phyloP scores from a whole-genome alignment of 2,888 invertebrate genomes.

The Copidosoma aretas region DNA sequence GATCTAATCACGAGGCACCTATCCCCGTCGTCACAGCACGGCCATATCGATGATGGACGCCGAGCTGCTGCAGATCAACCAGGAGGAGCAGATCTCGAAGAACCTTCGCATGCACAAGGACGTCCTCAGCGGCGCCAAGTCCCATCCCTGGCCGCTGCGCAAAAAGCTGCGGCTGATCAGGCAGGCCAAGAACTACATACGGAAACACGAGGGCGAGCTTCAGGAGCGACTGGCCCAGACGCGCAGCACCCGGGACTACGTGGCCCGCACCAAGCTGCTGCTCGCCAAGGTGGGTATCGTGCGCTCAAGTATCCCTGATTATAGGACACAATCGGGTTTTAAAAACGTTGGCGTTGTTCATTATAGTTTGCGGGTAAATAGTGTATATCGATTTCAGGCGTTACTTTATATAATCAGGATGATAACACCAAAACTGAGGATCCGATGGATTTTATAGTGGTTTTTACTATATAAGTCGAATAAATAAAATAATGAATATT shows the following conservation, averaged over 20 bases:
- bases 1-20: too few relatives aligned
- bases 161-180: constrained; percentile 82
- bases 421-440: too few relatives aligned
- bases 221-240: constrained; percentile 90
- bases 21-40: too few relatives aligned
- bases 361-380: too few relatives aligned
- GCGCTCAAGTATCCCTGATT: too few relatives aligned
- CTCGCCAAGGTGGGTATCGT: constrained; percentile 83
- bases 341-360: too few relatives aligned
- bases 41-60: constrained; percentile 78
- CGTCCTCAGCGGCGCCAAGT: constrained; percentile 83
- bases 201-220: constrained; percentile 87
- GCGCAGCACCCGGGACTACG: constrained; percentile 82
- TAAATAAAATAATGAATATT: too few relatives aligned
- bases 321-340: too few relatives aligned
- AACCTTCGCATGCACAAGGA: constrained; percentile 91
- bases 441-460: too few relatives aligned
- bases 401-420: too few relatives aligned
- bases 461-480: too few relatives aligned
- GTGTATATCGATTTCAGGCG: too few relatives aligned
- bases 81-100: constrained; percentile 86
- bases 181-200: constrained; percentile 85
- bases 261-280: constrained; percentile 83
- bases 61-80: constrained; percentile 67
- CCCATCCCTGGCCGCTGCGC: constrained; percentile 84